Evolutionary conservation across 2,888 invertebrate species (phyloP).

Genomic region (Leptopterna dolabrata): DNA sequence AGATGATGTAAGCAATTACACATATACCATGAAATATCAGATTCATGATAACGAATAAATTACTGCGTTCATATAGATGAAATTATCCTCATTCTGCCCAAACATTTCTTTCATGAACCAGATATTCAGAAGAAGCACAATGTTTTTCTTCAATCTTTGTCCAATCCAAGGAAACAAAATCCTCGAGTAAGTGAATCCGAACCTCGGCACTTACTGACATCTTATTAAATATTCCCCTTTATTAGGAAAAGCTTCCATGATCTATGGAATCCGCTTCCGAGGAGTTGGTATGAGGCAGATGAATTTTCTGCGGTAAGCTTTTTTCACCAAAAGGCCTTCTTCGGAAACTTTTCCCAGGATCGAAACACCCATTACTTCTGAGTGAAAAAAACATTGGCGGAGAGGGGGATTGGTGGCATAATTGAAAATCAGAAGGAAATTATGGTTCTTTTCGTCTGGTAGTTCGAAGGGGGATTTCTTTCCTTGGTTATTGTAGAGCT

Average conservation of each 20-base stretch:
- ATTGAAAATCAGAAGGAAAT: conserved; percentile 37
- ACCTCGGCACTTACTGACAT: neutral
- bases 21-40: no score
- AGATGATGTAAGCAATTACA: no score
- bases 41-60: no score
- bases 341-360: neutral
- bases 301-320: conserved; percentile 8
- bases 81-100: neutral
- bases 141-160: neutral
- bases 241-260: conserved; percentile 7
- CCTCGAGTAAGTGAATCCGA: neutral
- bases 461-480: neutral
- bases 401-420: neutral
- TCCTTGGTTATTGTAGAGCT: neutral
- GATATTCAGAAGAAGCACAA: neutral
- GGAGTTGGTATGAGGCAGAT: conserved; percentile 2
- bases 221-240: conserved; percentile 27
- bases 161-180: neutral
- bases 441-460: neutral
- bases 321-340: neutral
- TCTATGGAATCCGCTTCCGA: conserved; percentile 23
- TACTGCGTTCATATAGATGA: no score
- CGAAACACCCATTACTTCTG: neutral
- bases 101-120: neutral
- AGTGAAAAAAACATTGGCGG: neutral